A percentile compares a stretch with the other conserved stretches of the same genome.
phyloP scores from a whole-genome alignment of 2,113 vertebrate genomes.

The Megaceryle maxima region DNA sequence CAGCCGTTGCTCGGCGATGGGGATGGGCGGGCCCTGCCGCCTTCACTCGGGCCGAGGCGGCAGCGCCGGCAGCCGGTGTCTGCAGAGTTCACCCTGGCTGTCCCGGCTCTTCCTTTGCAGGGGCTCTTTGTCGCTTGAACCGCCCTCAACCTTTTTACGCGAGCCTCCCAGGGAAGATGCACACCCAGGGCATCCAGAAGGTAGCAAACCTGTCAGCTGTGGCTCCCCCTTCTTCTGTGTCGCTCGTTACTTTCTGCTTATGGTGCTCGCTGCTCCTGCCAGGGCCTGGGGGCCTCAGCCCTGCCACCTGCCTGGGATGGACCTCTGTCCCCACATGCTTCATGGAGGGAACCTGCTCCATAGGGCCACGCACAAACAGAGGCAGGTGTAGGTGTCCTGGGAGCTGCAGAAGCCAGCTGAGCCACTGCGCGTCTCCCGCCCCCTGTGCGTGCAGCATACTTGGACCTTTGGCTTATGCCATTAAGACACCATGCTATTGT shows the following conservation, averaged over 20 bases:
- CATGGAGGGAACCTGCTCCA: not conserved
- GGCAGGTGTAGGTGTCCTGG: no score
- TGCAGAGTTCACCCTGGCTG: rapidly evolving
- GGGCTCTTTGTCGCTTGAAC: not conserved
- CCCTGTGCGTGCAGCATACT: not conserved
- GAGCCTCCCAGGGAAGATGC: no score
- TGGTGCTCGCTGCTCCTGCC: no score
- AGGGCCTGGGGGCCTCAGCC: not conserved
- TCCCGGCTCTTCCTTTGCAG: no score
- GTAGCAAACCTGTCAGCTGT: rapidly evolving
- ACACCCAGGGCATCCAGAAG: no score
- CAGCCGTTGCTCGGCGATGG: not conserved
- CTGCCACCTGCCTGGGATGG: rapidly evolving
- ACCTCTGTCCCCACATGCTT: rapidly evolving
- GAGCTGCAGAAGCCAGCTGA: rapidly evolving
- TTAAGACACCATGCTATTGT: not conserved
- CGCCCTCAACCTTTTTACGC: no score
- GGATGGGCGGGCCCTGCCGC: not conserved
- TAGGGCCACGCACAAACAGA: rapidly evolving
- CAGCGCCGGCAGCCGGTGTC: not conserved
- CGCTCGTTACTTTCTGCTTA: rapidly evolving
- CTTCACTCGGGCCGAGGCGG: not conserved
- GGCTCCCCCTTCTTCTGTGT: no score
- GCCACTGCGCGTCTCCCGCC: rapidly evolving
- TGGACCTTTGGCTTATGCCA: not conserved